phyloP scores from a whole-genome alignment of 2,888 invertebrate species.

The Diaphora mendica region DNA sequence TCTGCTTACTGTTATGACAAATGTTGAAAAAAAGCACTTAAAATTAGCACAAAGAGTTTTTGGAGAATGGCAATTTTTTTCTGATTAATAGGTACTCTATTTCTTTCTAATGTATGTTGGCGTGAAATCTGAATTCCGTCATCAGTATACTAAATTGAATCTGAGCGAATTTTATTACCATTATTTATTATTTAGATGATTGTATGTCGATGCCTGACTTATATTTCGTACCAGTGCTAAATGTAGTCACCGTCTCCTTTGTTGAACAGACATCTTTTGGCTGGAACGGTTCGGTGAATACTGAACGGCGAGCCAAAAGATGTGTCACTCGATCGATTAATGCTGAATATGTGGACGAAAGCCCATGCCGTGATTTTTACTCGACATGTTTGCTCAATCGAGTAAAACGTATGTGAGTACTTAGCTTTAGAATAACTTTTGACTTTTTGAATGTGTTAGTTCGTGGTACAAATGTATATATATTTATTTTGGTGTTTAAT shows the following conservation, averaged over 20 bases:
- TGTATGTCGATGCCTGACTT: background rate
- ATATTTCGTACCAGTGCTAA: too few species aligned
- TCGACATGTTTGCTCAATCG: too few species aligned
- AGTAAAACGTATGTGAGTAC: too few species aligned
- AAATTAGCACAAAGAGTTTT: background rate
- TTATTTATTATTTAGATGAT: background rate
- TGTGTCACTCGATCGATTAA: too few species aligned
- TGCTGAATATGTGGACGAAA: too few species aligned
- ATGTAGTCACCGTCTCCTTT: too few species aligned
- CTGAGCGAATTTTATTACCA: background rate
- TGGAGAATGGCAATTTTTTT: background rate
- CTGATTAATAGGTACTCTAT: background rate
- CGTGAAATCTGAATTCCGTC: background rate
- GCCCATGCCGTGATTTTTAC: too few species aligned
- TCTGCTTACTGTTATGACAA: background rate
- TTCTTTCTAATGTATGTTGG: background rate
- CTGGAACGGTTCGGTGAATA: too few species aligned
- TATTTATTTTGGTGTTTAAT: too few species aligned
- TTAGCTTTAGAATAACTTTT: background rate
- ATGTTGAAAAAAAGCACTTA: background rate
- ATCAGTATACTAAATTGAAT: background rate
- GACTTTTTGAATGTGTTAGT: background rate
- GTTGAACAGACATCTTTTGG: too few species aligned
- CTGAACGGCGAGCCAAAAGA: too few species aligned
- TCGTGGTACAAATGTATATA: background rate